phyloP scores from a whole-genome alignment of 2,888 invertebrate species.

The Laothoe populi region DNA sequence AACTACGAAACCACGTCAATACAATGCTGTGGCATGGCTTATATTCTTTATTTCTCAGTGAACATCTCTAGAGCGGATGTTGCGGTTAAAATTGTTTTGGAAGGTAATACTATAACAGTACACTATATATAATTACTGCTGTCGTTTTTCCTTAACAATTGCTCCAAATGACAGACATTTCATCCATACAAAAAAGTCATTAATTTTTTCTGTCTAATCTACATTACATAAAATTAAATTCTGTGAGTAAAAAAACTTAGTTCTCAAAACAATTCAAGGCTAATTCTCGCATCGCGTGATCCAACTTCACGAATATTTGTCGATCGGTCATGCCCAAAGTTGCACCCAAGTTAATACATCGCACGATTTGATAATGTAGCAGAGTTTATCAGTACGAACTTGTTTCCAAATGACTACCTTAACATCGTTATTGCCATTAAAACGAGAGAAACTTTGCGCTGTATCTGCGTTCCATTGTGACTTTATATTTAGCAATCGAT shows the following conservation, averaged over 20 bases:
- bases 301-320: conserved; percentile 22
- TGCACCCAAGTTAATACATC: conserved; percentile 20
- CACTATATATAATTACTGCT: background rate
- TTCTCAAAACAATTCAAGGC: conserved; percentile 24
- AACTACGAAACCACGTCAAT: background rate
- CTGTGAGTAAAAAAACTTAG: conserved; percentile 8
- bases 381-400: conserved; percentile 16
- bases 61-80: conserved; percentile 9
- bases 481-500: conserved; percentile 12
- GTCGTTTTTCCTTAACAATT: background rate
- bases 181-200: background rate
- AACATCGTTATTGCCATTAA: conserved; percentile 22
- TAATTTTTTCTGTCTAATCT: background rate
- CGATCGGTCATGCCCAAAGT: conserved; percentile 23
- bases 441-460: background rate
- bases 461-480: conserved; percentile 9
- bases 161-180: background rate
- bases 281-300: conserved; percentile 24
- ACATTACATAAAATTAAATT: background rate
- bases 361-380: conserved; percentile 21
- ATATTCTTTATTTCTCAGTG: background rate
- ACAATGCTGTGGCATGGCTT: background rate
- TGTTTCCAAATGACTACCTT: conserved; percentile 17
- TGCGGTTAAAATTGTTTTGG: background rate
- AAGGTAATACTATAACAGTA: background rate